These are phyloP conservation scores for Antennarius striatus DNA, from an alignment of 2,113 vertebrate genomes.

Conservation along the genomic window DNA sequence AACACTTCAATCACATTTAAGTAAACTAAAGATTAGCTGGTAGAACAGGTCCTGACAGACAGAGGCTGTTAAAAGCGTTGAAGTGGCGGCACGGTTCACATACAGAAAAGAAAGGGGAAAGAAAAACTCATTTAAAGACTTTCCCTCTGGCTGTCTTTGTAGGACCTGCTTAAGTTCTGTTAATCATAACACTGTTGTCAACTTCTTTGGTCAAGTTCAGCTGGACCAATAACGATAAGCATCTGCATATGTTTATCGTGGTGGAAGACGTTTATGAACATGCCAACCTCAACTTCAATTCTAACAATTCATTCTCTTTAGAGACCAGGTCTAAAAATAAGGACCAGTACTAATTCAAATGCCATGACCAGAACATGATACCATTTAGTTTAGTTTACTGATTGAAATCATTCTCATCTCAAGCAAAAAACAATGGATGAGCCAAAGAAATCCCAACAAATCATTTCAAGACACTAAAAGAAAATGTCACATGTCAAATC, in stretches of 20 bases:
- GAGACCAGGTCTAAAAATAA: too few relatives aligned
- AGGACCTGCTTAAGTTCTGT: conserved; percentile 14
- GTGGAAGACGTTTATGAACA: conserved; percentile 27
- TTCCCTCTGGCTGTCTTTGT: conserved; percentile 31
- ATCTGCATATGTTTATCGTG: conserved; percentile 43
- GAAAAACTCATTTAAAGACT: background rate
- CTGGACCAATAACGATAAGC: conserved; percentile 46
- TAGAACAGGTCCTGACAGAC: conserved; percentile 33
- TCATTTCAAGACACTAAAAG: too few relatives aligned
- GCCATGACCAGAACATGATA: background rate
- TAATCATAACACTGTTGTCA: conserved; percentile 50
- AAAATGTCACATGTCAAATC: too few relatives aligned
- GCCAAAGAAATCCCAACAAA: too few relatives aligned
- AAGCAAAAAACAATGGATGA: too few relatives aligned
- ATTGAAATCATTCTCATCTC: too few relatives aligned
- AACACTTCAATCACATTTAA: conserved; percentile 40
- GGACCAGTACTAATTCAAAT: background rate
- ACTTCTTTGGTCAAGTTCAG: conserved; percentile 43
- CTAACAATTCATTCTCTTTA: too few relatives aligned
- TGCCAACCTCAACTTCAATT: background rate
- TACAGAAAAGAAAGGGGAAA: conserved; percentile 1
- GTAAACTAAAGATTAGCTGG: conserved; percentile 43
- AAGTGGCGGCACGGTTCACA: conserved; percentile 12
- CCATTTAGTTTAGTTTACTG: background rate
- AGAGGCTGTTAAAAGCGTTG: conserved; percentile 13